Percentiles rank a stretch among this genome's conserved stretches.
These are phyloP conservation scores for Myoxocephalus aenaeus DNA, from an alignment of 2,797 vertebrate species.

Conservation along the genomic window DNA sequence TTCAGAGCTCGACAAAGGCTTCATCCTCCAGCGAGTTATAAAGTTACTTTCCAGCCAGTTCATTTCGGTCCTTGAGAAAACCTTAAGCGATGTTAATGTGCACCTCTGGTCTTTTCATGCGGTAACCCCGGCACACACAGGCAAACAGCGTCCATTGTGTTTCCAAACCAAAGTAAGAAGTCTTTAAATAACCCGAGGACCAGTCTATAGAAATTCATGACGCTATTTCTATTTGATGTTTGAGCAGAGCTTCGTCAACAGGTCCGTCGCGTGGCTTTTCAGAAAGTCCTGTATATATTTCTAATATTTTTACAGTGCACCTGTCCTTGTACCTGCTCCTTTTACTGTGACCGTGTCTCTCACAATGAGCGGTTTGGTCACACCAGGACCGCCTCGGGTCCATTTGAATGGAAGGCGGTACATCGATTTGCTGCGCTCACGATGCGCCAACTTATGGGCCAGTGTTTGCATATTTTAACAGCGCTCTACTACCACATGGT, in stretches of 20 bases:
- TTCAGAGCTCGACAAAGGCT: constrained; percentile 80
- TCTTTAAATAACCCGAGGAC: constrained; percentile 80
- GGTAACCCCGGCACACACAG: constrained; percentile 81
- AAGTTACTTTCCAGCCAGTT: constrained; percentile 89
- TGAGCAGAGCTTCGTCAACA: constrained; percentile 78
- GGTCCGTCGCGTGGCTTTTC: constrained; percentile 81
- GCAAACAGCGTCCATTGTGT: constrained; percentile 84
- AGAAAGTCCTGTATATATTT: constrained; percentile 56
- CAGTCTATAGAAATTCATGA: constrained; percentile 90
- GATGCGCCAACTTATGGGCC: constrained; percentile 47
- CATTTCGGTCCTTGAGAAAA: constrained; percentile 86
- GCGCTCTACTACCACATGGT: background rate
- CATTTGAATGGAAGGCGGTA: constrained; percentile 81
- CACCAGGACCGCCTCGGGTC: constrained; percentile 55
- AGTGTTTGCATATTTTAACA: constrained; percentile 49
- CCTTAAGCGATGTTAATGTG: constrained; percentile 89
- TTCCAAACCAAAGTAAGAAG: constrained; percentile 79
- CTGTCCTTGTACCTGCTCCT: constrained; percentile 67
- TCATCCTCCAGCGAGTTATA: constrained; percentile 89
- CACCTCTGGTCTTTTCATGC: constrained; percentile 83
- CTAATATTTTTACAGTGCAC: constrained; percentile 60
- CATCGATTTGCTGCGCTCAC: constrained; percentile 84
- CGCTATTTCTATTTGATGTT: constrained; percentile 80
- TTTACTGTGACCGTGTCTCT: constrained; percentile 37
- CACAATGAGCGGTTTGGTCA: constrained; percentile 69